phyloP scores from a whole-genome alignment of 23 tunicate genomes.

The Botrylloides violaceus region DNA sequence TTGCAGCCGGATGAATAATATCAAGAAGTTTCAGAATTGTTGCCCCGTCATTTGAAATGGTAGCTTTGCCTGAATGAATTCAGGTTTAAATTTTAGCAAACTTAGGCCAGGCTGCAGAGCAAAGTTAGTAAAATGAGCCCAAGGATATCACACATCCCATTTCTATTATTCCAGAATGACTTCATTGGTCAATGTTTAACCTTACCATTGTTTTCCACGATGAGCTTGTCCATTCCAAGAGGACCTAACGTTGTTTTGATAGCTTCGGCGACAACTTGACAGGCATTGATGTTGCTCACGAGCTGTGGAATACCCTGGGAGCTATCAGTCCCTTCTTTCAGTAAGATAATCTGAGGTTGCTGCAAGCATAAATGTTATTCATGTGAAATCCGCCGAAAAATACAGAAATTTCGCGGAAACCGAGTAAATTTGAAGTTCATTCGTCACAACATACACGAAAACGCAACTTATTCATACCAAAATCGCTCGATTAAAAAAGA shows the following conservation, averaged over 20 bases:
- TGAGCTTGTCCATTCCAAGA: constrained; percentile 93
- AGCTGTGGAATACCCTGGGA: constrained; percentile 98
- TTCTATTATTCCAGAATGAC: too few species aligned
- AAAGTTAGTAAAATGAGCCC: too few species aligned
- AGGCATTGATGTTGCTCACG: constrained; percentile 94
- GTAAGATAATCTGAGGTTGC: constrained; percentile 90
- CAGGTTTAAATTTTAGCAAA: too few species aligned
- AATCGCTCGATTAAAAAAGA: background rate
- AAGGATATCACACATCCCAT: too few species aligned
- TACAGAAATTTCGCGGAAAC: too few species aligned
- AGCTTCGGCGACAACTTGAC: constrained; percentile 94
- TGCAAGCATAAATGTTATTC: background rate
- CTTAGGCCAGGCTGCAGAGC: too few species aligned
- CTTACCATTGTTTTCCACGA: constrained; percentile 66
- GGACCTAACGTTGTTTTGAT: constrained; percentile 98
- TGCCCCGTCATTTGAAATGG: constrained; percentile 98
- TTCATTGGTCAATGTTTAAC: too few species aligned
- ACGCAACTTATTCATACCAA: too few species aligned
- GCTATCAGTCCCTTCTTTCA: constrained; percentile 96
- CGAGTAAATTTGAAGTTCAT: too few species aligned
- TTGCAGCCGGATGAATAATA: constrained; percentile 96
- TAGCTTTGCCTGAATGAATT: constrained; percentile 58
- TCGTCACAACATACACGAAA: too few species aligned
- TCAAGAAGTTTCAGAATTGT: constrained; percentile 90
- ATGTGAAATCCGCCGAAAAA: background rate